Evolutionary conservation across 2,888 invertebrate species (phyloP), one percentile per base, ranked within the genome.

Genomic region (Phyto melanocephala): DNA sequence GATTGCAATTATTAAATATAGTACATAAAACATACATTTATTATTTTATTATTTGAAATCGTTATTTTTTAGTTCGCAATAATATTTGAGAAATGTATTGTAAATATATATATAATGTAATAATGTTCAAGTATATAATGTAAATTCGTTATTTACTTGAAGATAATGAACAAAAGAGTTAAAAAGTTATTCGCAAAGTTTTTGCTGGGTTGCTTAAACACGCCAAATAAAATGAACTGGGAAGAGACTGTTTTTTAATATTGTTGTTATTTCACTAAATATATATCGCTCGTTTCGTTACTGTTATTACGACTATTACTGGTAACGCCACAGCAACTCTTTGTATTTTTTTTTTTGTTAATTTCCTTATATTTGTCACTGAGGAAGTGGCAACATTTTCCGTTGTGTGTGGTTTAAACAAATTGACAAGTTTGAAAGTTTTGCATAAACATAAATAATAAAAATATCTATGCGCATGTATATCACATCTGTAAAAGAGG

Each of bases 301-400:
- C 3, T 45, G 6, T 50, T 60, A 60, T 17, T 50, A 15, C 22
- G n/a, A 22, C 2, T 37, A n/a, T 37, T 37, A 35, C 13, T 37
- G 22, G 5, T 24, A n/a, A 4, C 15, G 40, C 15, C 1, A 22
- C 15, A 22, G 10, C 13, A 52, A 24, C n/a, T 52, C 40, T 6
- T 17, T 33, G 56, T 28, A 6, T 52, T 28, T 24, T 50, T n/a
- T 7, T 22, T 75, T 62, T 54, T 74, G 13, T 67, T 75, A 72
- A 72, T 80, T 80, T 80, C 74, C 68, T 63, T 68, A 47, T 68
- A 63, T 56, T 74, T 80, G 60, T 80, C 62, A 47, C 54, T 62
- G 62, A 67, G 68, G 80, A 74, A 68, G 47, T 63, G 28, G 42
- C 60, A 60, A 62, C 17, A 56, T 37, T 63, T 80, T 47, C 68